Base-by-base conservation (phyloP, 2,113 vertebrate species). In the Leucoraja erinaceus region DNA sequence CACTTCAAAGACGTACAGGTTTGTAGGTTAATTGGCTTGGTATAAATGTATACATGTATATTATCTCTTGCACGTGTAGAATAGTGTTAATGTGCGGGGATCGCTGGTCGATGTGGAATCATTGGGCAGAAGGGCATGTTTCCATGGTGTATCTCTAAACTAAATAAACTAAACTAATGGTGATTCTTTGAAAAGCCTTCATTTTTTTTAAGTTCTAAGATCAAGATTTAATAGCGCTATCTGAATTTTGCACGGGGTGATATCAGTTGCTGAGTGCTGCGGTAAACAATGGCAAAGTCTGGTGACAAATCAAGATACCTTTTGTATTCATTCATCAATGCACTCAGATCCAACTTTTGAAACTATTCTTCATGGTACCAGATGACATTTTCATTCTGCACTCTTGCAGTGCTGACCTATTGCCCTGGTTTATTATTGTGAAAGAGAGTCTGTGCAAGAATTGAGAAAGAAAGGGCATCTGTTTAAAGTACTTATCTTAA, bases 401-500 rank as follows among this genome's bases (percentile, higher is more conserved):
- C 14, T n/a, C 28, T 61, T 63, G 3, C 54, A 84, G n/a, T 28
- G 4, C 12, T n/a, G 11, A 86, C 11, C 28, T n/a, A 31, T 86
- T 9, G 11, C 1, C 28, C 59, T 31, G n/a, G 59, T 88, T 88
- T n/a, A 66, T 63, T n/a, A 63, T 88, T 18, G 3, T 88, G n/a
- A 63, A 31, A 88, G 63, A 16, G 59, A 66, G 28, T 66, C 83
- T 18, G 25, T 31, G 14, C 59, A 88, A 66, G n/a, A 63, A 66
- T 88, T 16, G 59, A 63, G 61, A 66, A 88, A 86, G 33, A 47
- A 86, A 16, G 28, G 59, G 28, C 59, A 88, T 88, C 59, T 31
- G 28, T 88, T 63, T 61, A 66, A 86, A 88, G 20, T 4, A 88
- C 59, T 86, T 86, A 63, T 63, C 63, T 88, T 63, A 88, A 88